Conservation (phyloP, 2,113 vertebrate species). For the Hassar affinis region DNA sequence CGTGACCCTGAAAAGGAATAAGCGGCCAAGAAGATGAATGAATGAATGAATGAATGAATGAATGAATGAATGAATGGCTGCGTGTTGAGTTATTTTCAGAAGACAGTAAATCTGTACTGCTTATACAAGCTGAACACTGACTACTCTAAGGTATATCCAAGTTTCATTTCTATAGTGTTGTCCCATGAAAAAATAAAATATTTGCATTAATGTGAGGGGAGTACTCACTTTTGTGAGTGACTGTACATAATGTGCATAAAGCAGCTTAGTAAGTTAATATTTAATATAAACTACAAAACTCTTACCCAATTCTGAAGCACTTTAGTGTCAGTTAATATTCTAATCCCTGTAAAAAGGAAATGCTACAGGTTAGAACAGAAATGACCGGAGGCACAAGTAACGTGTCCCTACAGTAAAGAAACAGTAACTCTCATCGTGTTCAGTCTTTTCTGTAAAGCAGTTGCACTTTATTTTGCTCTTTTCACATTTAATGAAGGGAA, state of each 20-base stretch:
- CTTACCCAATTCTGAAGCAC: neutral
- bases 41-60: too few species aligned
- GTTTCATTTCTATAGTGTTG: too few species aligned
- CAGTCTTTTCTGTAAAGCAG: neutral
- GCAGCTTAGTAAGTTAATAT: neutral
- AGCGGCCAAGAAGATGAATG: too few species aligned
- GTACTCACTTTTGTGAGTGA: too few species aligned
- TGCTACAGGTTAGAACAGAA: neutral
- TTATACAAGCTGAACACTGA: too few species aligned
- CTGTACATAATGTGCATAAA: neutral
- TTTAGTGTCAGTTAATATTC: slow-evolving; percentile 17
- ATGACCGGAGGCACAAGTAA: neutral
- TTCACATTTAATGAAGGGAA: slow-evolving; percentile 20
- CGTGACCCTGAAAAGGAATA: too few species aligned
- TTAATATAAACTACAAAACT: neutral
- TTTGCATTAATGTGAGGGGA: too few species aligned
- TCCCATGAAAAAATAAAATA: too few species aligned
- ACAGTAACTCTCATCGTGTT: neutral
- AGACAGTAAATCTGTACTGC: too few species aligned
- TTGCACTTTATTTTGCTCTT: slow-evolving; percentile 37
- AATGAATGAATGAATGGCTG: too few species aligned
- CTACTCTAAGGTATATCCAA: too few species aligned
- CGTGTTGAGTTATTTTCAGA: too few species aligned
- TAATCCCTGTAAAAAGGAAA: neutral
- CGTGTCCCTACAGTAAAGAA: neutral